Percentiles rank a stretch among this genome's conserved stretches.
Conservation (phyloP, 2,888 invertebrate genomes). For the Alloplasta piceator region DNA sequence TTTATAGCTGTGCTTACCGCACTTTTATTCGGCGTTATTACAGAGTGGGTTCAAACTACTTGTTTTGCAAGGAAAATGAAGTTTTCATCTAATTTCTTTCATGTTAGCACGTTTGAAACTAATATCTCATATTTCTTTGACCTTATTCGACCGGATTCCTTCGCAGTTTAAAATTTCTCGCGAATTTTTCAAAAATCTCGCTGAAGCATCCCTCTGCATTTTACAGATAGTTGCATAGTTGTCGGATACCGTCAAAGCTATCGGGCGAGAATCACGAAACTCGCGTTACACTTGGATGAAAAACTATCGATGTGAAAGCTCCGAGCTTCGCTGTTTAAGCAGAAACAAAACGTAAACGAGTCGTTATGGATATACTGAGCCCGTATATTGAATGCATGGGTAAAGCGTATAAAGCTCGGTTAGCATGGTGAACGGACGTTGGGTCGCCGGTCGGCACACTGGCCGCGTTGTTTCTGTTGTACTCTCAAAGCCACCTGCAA, state of each 20-base stretch:
- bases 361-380: neutral
- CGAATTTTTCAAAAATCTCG: too few relatives aligned
- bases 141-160: too few relatives aligned
- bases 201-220: too few relatives aligned
- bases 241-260: neutral
- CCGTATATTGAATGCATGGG: neutral
- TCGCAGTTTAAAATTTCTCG: too few relatives aligned
- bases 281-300: neutral
- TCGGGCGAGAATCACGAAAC: conserved; percentile 7
- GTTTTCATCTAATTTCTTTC: too few relatives aligned
- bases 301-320: neutral
- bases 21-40: too few relatives aligned
- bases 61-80: too few relatives aligned
- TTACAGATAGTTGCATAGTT: neutral
- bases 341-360: neutral
- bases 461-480: conserved; percentile 42
- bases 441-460: conserved; percentile 4
- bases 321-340: conserved; percentile 16
- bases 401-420: conserved; percentile 6
- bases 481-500: conserved; percentile 44
- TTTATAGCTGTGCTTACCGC: too few relatives aligned
- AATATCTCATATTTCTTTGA: too few relatives aligned
- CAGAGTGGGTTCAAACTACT: too few relatives aligned
- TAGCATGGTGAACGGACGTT: neutral
- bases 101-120: too few relatives aligned